A percentile compares a stretch with the other conserved stretches of the same genome.
Conservation (phyloP, 2,797 vertebrate genomes). For the Columba guinea region DNA sequence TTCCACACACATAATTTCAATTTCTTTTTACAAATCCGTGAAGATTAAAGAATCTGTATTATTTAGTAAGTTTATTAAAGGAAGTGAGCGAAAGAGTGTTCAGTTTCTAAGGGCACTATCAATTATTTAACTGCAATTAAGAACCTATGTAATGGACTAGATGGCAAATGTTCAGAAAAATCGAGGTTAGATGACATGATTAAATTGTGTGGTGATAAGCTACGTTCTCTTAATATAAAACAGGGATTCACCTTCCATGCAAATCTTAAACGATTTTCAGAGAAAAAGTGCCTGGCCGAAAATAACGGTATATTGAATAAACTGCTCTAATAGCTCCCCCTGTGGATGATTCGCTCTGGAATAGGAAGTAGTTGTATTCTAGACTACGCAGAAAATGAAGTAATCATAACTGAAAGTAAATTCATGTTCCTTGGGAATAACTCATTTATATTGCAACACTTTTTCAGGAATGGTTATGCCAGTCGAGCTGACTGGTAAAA, state of each 20-base stretch:
- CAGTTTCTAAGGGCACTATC: not conserved
- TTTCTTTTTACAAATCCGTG: not conserved
- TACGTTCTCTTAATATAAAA: not conserved
- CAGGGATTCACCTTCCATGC: not conserved
- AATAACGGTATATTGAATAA: not conserved
- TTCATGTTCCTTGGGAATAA: not conserved
- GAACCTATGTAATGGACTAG: not conserved
- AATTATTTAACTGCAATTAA: conserved; percentile 4
- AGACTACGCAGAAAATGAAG: not conserved
- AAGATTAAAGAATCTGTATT: not conserved
- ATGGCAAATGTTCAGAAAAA: not conserved
- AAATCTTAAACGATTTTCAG: not conserved
- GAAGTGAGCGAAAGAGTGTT: not conserved
- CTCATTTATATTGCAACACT: not conserved
- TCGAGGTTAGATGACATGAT: not conserved
- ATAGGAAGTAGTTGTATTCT: not conserved
- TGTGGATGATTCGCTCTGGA: not conserved
- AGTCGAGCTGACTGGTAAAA: not conserved
- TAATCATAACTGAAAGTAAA: not conserved
- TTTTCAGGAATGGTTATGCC: not conserved
- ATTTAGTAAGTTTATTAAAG: not conserved
- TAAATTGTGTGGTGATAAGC: not conserved
- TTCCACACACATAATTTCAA: not conserved
- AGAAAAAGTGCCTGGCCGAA: not conserved
- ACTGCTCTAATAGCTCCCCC: not conserved